Conservation (phyloP, 2,888 invertebrate species). For the Xanthorhoe spadicearia region DNA sequence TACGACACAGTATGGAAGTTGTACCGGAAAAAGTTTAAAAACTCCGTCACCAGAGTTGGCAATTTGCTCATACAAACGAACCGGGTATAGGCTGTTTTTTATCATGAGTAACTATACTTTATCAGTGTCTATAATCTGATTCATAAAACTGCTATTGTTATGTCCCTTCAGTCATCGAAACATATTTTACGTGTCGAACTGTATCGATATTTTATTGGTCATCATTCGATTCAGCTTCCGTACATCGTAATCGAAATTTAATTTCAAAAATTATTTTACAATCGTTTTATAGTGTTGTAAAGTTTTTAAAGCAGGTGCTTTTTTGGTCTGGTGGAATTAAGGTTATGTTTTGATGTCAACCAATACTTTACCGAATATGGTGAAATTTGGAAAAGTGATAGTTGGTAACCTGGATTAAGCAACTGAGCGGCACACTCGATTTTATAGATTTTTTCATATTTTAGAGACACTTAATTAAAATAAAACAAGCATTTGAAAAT, state of each 20-base stretch:
- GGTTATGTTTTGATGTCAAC: background rate
- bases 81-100: too few species aligned
- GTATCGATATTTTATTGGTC: constrained; percentile 13
- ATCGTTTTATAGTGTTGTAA: constrained; percentile 8
- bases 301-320: constrained; percentile 5
- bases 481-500: too few species aligned
- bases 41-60: too few species aligned
- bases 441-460: too few species aligned
- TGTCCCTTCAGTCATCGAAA: background rate
- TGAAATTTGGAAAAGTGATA: background rate
- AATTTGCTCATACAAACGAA: too few species aligned
- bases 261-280: constrained; percentile 9
- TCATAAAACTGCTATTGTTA: background rate
- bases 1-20: background rate
- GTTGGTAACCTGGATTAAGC: background rate
- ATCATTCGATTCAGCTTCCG: constrained; percentile 21
- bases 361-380: background rate
- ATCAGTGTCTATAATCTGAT: too few species aligned
- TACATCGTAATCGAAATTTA: constrained; percentile 21
- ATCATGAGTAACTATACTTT: too few species aligned
- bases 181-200: background rate
- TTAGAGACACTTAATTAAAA: too few species aligned
- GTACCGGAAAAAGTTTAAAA: background rate
- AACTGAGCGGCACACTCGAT: too few species aligned
- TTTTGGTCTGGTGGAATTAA: constrained; percentile 1